Percentiles rank a stretch among this genome's conserved stretches.
These are phyloP conservation scores for Odontamblyopus rebecca DNA, from an alignment of 2,797 vertebrate genomes.

Conservation along the genomic window DNA sequence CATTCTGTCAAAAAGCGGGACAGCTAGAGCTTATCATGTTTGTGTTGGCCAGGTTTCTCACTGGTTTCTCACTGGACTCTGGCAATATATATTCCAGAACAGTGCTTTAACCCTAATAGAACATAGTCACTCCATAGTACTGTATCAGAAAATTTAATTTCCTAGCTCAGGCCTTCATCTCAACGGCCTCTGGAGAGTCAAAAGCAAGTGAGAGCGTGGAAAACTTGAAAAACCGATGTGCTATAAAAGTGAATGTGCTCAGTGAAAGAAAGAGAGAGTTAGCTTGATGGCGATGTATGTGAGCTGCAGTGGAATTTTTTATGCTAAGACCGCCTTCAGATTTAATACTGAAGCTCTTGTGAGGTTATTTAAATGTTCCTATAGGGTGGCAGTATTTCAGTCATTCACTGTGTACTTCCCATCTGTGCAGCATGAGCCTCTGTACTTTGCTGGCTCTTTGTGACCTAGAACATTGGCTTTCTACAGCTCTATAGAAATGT, in stretches of 20 bases:
- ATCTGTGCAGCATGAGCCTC: slow-evolving; percentile 42
- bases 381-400: slow-evolving; percentile 24
- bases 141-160: slow-evolving; percentile 49
- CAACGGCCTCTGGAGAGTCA: slow-evolving; percentile 29
- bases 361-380: slow-evolving; percentile 25
- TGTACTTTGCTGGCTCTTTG: slow-evolving; percentile 31
- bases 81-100: slow-evolving; percentile 46
- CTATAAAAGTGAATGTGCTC: slow-evolving; percentile 20
- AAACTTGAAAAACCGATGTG: slow-evolving; percentile 26
- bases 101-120: slow-evolving; percentile 43
- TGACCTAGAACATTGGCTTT: slow-evolving; percentile 30
- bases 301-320: slow-evolving; percentile 19
- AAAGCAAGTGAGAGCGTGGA: slow-evolving; percentile 25
- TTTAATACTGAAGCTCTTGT: slow-evolving; percentile 28
- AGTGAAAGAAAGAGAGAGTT: slow-evolving; percentile 10
- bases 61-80: slow-evolving; percentile 40
- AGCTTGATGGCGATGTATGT: slow-evolving; percentile 19
- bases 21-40: slow-evolving; percentile 63
- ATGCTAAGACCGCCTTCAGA: slow-evolving; percentile 14
- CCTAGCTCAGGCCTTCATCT: slow-evolving; percentile 25
- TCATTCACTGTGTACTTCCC: slow-evolving; percentile 26
- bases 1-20: slow-evolving; percentile 57
- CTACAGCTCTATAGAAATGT: slow-evolving; percentile 21
- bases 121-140: slow-evolving; percentile 41
- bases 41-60: slow-evolving; percentile 54